Percentiles rank a stretch among this genome's conserved stretches.
Conservation (phyloP, 2,888 invertebrate genomes). For the Ditula angustiorana region DNA sequence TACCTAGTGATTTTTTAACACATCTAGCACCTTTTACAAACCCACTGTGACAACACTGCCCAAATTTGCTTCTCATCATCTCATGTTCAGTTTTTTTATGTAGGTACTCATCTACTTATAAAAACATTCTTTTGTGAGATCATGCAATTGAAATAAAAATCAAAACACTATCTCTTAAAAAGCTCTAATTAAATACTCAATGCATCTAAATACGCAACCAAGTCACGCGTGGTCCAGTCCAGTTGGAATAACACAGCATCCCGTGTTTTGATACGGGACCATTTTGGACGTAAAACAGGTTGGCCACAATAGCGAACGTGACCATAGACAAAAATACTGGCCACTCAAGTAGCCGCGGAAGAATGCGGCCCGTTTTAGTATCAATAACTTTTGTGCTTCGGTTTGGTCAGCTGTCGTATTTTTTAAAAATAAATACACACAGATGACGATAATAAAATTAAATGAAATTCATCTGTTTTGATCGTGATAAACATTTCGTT, state of each 20-base stretch:
- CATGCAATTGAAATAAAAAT: slow-evolving; percentile 13
- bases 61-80: neutral
- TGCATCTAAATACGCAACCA: slow-evolving; percentile 48
- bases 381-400: slow-evolving; percentile 55
- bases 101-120: neutral
- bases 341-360: slow-evolving; percentile 45
- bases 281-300: slow-evolving; percentile 58
- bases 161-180: slow-evolving; percentile 42
- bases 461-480: slow-evolving; percentile 2
- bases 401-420: slow-evolving; percentile 62
- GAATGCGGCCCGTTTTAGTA: slow-evolving; percentile 53
- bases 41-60: too few species aligned
- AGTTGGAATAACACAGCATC: slow-evolving; percentile 83
- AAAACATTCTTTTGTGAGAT: slow-evolving; percentile 16
- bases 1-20: too few species aligned
- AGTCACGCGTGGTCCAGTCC: slow-evolving; percentile 77
- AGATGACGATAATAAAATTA: slow-evolving; percentile 15
- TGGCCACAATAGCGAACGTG: slow-evolving; percentile 68
- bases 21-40: too few species aligned
- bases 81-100: neutral
- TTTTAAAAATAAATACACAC: slow-evolving; percentile 32
- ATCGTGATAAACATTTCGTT: too few species aligned
- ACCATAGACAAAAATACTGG: slow-evolving; percentile 51
- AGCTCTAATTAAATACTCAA: slow-evolving; percentile 69
- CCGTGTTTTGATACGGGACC: slow-evolving; percentile 64